Evolutionary conservation across 1,140 invertebrate genomes (phyloP), one percentile per base, ranked within the genome.

Genomic region (Trichonephila inaurata): DNA sequence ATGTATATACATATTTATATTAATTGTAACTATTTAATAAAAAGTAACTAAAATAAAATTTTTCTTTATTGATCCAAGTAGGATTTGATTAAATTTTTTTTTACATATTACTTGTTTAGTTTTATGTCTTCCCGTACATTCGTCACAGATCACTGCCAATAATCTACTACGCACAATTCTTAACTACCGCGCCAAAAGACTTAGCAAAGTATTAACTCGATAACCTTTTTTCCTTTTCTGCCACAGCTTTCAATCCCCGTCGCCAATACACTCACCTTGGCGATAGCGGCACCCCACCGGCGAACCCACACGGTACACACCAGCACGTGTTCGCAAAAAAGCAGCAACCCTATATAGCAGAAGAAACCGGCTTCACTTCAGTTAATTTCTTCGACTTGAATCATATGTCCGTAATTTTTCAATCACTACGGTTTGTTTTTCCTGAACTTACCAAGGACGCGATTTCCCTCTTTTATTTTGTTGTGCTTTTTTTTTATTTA

Each of bases 341-440:
- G 82, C 58, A 60, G 82, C 44, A 85, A 85, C 82, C 82, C 82
- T 44, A 19, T 14, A 12, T 18, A 77, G 72, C 82, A 24, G 28
- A n/a, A 44, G 82, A 85, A 85, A 85, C 82, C 82, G 82, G 82
- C 82, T 85, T 60, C 58, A 85, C 44, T 60, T 85, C 82, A 85
- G n/a, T 85, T 85, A 85, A 85, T 60, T 85, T 60, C 82, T 85
- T 24, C 58, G 19, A 44, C 82, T 85, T 85, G 82, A 85, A 58
- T 85, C 82, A 82, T 82, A 82, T 82, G 82, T 58, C n/a, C 44
- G 82, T 60, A 85, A 60, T 85, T 85, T 85, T 85, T 85, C 44
- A 85, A 85, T 85, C 82, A 85, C 44, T 85, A 8, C 21, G 51
- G 82, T 85, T 85, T 85, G 82, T 85, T 85, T 85, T 60, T 85